Conservation (phyloP, 2,797 vertebrate species). For the Anguilla anguilla region DNA sequence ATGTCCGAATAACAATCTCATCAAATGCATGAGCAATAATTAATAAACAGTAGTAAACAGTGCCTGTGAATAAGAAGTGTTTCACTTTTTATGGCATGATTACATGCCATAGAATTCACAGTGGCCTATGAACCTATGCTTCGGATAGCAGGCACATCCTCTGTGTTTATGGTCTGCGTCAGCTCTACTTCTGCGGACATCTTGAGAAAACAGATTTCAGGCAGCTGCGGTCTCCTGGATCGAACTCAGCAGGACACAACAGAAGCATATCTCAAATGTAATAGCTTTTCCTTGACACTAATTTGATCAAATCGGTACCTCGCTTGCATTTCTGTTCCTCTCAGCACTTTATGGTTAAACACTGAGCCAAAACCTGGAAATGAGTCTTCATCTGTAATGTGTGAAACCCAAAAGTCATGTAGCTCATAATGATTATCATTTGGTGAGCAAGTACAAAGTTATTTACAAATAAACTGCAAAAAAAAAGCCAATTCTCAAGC, state of each 20-base stretch:
- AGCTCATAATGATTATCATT: neutral
- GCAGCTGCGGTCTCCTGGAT: neutral
- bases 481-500: neutral
- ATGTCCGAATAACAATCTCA: neutral
- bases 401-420: neutral
- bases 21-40: neutral
- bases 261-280: neutral
- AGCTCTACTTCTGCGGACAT: neutral
- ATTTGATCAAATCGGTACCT: neutral
- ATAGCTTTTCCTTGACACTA: constrained; percentile 9
- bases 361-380: neutral
- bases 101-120: neutral
- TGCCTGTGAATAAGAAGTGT: neutral
- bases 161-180: neutral
- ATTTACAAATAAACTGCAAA: neutral
- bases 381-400: neutral
- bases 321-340: neutral
- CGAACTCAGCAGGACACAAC: neutral
- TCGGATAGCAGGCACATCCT: neutral
- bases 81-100: neutral
- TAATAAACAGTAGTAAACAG: neutral
- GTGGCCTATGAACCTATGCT: neutral
- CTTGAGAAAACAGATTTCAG: neutral
- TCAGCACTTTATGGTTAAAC: neutral
- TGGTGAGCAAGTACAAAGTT: neutral